Percentiles rank a stretch among this genome's conserved stretches.
phyloP scores from a whole-genome alignment of 2,888 invertebrate genomes.

The Callyntrura sp. region DNA sequence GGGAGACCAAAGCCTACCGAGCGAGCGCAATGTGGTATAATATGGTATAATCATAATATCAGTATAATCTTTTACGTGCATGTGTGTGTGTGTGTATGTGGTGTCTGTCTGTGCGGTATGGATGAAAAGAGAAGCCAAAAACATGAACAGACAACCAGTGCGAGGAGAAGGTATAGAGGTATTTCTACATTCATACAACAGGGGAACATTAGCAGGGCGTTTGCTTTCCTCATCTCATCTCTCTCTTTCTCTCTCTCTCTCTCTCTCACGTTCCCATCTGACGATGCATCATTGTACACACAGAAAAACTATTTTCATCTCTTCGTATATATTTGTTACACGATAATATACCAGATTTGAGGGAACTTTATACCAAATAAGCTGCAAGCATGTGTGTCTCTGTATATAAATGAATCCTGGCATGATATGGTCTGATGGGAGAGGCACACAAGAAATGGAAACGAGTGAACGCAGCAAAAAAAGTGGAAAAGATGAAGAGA shows the following conservation, averaged over 20 bases:
- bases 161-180: background rate
- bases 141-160: constrained; percentile 35
- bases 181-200: constrained; percentile 12
- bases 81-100: constrained; percentile 34
- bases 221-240: constrained; percentile 69
- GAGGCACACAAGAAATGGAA: constrained; percentile 22
- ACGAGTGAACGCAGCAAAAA: constrained; percentile 40
- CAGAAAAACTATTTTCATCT: constrained; percentile 44
- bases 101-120: constrained; percentile 58
- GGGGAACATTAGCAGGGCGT: constrained; percentile 66
- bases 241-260: constrained; percentile 7
- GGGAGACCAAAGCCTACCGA: background rate
- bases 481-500: constrained; percentile 52
- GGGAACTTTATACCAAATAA: constrained; percentile 12
- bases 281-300: constrained; percentile 59
- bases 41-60: constrained; percentile 38
- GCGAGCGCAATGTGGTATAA: background rate
- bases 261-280: constrained; percentile 2
- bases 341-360: background rate
- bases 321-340: background rate
- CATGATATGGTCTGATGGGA: constrained; percentile 19
- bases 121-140: constrained; percentile 63
- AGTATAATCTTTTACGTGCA: constrained; percentile 43
- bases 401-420: constrained; percentile 8
- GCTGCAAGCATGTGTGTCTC: constrained; percentile 6